Evolutionary conservation across 2,113 vertebrate genomes (phyloP).

Genomic region (Urocolius indicus): DNA sequence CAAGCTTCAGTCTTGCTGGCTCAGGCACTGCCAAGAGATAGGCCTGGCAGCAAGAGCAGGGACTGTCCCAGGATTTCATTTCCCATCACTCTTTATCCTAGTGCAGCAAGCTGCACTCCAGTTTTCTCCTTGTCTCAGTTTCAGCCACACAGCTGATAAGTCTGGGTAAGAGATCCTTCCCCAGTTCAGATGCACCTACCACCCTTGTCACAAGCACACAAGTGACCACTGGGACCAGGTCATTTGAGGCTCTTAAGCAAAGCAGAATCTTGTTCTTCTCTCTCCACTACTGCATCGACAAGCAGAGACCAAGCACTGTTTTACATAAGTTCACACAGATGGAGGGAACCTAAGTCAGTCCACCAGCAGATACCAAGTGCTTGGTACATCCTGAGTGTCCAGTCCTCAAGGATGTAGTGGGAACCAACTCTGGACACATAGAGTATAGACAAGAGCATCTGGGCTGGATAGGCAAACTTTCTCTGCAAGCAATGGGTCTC

Average conservation of each 20-base stretch:
- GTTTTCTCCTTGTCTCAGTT: background rate
- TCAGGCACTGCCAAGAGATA: background rate
- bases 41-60: background rate
- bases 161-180: background rate
- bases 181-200: background rate
- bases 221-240: background rate
- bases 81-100: background rate
- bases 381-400: rapidly evolving
- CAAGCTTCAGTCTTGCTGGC: background rate
- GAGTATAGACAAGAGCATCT: background rate
- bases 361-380: background rate
- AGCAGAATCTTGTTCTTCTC: background rate
- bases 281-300: background rate
- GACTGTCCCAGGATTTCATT: background rate
- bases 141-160: background rate
- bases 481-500: background rate
- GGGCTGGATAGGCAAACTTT: background rate
- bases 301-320: background rate
- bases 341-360: background rate
- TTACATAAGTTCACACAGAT: background rate
- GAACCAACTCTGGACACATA: background rate
- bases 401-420: rapidly evolving
- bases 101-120: background rate
- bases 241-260: background rate
- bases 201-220: rapidly evolving